Evolutionary conservation across 2,113 vertebrate species (phyloP).

Genomic region (Brachyhypopomus occidentalis): DNA sequence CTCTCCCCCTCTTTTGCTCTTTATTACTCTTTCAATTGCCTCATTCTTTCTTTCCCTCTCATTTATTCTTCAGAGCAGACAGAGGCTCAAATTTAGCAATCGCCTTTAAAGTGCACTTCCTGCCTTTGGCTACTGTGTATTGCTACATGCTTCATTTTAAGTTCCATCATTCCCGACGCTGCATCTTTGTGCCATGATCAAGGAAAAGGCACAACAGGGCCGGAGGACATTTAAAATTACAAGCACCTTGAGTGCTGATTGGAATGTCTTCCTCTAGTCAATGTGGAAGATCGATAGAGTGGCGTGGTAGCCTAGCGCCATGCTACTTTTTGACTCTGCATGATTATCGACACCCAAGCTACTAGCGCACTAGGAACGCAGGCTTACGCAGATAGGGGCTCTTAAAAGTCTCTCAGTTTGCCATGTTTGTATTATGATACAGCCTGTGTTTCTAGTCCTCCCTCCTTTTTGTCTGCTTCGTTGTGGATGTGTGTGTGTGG

Average conservation of each 20-base stretch:
- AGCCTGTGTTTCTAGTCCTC: background rate
- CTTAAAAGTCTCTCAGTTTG: background rate
- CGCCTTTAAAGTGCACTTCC: slow-evolving; percentile 51
- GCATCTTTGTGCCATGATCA: slow-evolving; percentile 52
- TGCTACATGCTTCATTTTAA: slow-evolving; percentile 46
- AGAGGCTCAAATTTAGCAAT: slow-evolving; percentile 48
- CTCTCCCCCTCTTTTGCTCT: background rate
- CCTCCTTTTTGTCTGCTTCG: background rate
- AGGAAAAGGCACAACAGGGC: slow-evolving; percentile 41
- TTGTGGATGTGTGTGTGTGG: background rate
- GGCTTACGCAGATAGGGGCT: background rate
- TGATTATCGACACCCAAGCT: slow-evolving; percentile 20
- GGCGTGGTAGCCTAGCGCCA: slow-evolving; percentile 15
- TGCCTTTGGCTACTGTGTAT: slow-evolving; percentile 42
- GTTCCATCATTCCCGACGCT: slow-evolving; percentile 40
- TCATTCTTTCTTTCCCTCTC: background rate
- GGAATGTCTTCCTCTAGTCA: slow-evolving; percentile 48
- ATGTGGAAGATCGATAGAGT: slow-evolving; percentile 46
- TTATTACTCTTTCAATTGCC: background rate
- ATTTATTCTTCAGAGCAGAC: slow-evolving; percentile 25
- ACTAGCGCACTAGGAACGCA: background rate
- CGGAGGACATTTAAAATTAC: slow-evolving; percentile 51
- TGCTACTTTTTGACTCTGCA: slow-evolving; percentile 34
- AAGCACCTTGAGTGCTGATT: slow-evolving; percentile 46
- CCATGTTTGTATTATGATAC: background rate